These are phyloP conservation scores for Whitmania pigra DNA, from an alignment of 1,140 invertebrate genomes.

Conservation along the genomic window DNA sequence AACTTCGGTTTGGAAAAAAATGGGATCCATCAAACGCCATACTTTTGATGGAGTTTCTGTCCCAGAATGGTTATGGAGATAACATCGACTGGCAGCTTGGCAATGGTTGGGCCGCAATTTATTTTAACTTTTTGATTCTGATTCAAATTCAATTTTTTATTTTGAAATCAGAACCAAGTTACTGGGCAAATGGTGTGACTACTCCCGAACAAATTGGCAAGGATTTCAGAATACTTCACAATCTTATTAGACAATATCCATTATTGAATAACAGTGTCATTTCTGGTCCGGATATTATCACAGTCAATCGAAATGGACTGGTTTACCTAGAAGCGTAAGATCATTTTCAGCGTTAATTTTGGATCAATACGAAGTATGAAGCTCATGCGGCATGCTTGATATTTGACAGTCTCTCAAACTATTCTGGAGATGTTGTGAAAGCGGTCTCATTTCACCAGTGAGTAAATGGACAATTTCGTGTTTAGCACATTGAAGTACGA, in stretches of 20 bases:
- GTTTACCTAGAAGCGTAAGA: background rate
- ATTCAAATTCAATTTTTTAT: background rate
- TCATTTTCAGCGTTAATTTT: background rate
- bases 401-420: slow-evolving; percentile 10
- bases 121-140: background rate
- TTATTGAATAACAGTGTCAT: slow-evolving; percentile 6
- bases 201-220: slow-evolving; percentile 15
- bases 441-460: slow-evolving; percentile 15
- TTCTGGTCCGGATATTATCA: slow-evolving; percentile 14
- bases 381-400: background rate
- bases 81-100: slow-evolving; percentile 18
- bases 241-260: slow-evolving; percentile 11
- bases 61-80: background rate
- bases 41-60: slow-evolving; percentile 8
- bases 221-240: slow-evolving; percentile 7
- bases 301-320: slow-evolving; percentile 1
- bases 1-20: background rate
- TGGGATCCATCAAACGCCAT: slow-evolving; percentile 20
- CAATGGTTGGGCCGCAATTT: background rate
- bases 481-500: background rate
- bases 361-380: background rate
- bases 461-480: background rate
- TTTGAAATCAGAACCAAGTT: slow-evolving; percentile 6
- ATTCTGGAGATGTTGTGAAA: slow-evolving; percentile 1
- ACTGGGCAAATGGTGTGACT: background rate